Evolutionary conservation across 1,140 invertebrate genomes (phyloP), one percentile per base, ranked within the genome.

Genomic region (Ostrea edulis): DNA sequence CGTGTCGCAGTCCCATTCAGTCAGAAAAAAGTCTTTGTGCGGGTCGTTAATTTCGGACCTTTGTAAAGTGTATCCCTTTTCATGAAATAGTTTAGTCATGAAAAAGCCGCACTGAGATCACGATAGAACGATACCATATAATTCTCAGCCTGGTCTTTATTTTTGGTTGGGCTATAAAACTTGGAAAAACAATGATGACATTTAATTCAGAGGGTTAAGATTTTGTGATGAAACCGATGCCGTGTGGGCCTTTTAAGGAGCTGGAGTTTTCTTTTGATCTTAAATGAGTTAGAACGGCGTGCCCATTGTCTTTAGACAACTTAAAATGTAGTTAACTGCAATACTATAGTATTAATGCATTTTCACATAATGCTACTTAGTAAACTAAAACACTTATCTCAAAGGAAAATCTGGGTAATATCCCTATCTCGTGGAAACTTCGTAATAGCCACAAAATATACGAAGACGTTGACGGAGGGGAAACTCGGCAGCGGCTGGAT

Each of bases 261-360:
- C 25, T 25, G 14, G 29, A 25, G 14, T 77, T 77, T 77, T 77
- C 68, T 77, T 77, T 77, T 77, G 68, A 77, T 77, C 68, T 77
- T 77, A 77, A 77, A 77, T 77, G 68, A 77, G 68, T 77, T 77
- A 77, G 68, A 77, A 77, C 68, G 68, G 8, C 68, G 68, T 77
- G 11, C 29, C 68, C 29, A 77, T 77, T 77, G 68, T 77, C 25
- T 77, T 77, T 77, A 29, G 22, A 77, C 12, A 29, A 77, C 68
- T 77, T 77, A 77, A 77, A 77, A 77, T 77, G 68, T 25, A 77
- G 68, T 77, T 77, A 77, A 77, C 68, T 77, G 68, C 68, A 77
- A 77, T 77, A 77, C 68, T 77, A 77, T 77, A 77, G 68, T 35
- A 77, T 77, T 77, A 77, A 77, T 77, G 68, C 68, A 8, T 77